Base-by-base conservation (phyloP, 2,797 vertebrate genomes). In the Rhincodon typus region DNA sequence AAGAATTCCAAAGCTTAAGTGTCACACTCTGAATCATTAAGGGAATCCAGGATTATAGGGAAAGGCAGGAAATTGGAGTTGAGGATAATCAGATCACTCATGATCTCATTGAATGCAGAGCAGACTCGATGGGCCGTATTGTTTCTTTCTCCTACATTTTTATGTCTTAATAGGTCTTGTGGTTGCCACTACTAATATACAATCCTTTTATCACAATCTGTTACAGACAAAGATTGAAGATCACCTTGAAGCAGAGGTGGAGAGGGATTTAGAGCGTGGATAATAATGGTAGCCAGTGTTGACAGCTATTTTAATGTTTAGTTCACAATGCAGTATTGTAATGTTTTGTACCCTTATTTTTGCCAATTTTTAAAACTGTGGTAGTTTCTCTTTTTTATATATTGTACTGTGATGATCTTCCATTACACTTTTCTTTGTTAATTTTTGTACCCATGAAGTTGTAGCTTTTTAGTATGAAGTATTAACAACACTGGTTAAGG, bases 271-370 rank as follows among this genome's bases (percentile, higher is more conserved):
- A 27, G 30, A 77, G 94, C 74, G 42, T 50, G 17, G 94, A 95
- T 1, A 57, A 95, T 27, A 62, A 38, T 95, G 94, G 70, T 77
- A 95, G 94, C 94, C 70, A 74, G 42, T 95, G 46, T 72, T 94
- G 94, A 34, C 69, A 95, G 94, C 70, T 95, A 70, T 53, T 74
- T 57, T 12, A 34, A 6, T 34, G 46, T 46, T 94, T 72, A 34
- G 70, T 94, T 94, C 94, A 95, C 46, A 21, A 74, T 95, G 70
- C 94, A 77, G 72, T 95, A 72, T 95, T 74, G 94, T 77, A 95
- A 95, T 19, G 8, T 46, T 91, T 91, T 91, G 88, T 91, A 91
- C 53, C 19, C 53, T 77, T 70, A 94, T 70, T 72, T 77, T 50
- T 77, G 94, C 94, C 46, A 69, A 10, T 50, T 94, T 34, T 74